These are phyloP conservation scores for Sylvietta virens DNA, from an alignment of 2,113 vertebrate species.

Conservation along the genomic window DNA sequence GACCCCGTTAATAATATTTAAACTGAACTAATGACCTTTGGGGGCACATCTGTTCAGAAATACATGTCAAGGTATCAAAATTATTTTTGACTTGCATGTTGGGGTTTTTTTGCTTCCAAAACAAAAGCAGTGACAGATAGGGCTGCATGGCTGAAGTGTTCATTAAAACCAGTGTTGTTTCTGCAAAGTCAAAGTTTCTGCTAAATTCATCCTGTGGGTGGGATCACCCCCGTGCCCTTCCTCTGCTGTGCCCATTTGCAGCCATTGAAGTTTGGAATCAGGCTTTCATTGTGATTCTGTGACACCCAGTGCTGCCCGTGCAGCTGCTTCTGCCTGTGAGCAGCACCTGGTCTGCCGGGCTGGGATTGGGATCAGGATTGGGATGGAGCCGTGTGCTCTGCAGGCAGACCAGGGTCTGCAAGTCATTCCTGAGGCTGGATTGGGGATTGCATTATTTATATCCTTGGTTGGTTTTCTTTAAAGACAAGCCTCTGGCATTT, in stretches of 20 bases:
- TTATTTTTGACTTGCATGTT: accelerated
- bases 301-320: accelerated
- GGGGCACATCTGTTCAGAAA: not conserved
- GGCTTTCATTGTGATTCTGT: not conserved
- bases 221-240: accelerated
- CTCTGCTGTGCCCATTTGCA: accelerated
- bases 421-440: not conserved
- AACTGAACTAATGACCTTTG: not conserved
- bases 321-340: not conserved
- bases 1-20: not conserved
- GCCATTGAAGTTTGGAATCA: accelerated
- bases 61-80: not conserved
- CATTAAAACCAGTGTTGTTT: not conserved
- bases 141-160: not conserved
- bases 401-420: not conserved
- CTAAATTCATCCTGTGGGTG: accelerated
- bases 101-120: not conserved
- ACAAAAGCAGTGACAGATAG: not conserved
- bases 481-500: not conserved
- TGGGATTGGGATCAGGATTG: accelerated
- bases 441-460: not conserved
- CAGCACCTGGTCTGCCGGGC: accelerated
- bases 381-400: not conserved
- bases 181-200: not conserved
- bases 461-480: not conserved